A percentile compares a stretch with the other conserved stretches of the same genome.
Evolutionary conservation across 2,888 invertebrate species (phyloP).

Genomic region (Campaea margaritaria): DNA sequence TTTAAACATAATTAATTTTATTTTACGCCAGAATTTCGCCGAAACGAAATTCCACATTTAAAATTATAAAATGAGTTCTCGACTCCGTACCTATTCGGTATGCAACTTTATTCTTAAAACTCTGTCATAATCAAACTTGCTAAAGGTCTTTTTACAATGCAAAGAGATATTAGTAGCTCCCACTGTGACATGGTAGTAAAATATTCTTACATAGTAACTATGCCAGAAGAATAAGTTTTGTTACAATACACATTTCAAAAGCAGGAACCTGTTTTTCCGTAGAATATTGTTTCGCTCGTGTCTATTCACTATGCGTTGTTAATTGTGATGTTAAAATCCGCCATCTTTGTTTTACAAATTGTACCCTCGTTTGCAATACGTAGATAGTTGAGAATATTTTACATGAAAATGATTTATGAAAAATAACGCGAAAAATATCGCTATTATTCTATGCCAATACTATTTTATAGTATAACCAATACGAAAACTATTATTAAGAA

Average conservation of each 20-base stretch:
- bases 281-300: constrained; percentile 70
- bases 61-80: constrained; percentile 3
- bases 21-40: not conserved
- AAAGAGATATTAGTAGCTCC: not conserved
- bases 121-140: not conserved
- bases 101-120: not conserved
- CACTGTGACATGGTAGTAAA: constrained; percentile 16
- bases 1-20: not conserved
- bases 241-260: constrained; percentile 61
- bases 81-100: not conserved
- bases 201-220: constrained; percentile 12
- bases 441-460: too few relatives aligned
- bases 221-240: constrained; percentile 52
- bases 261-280: constrained; percentile 77
- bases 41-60: constrained; percentile 1
- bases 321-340: constrained; percentile 78
- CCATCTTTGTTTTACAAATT: constrained; percentile 79
- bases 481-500: too few relatives aligned
- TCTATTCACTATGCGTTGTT: constrained; percentile 70
- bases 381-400: constrained; percentile 2
- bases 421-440: too few relatives aligned
- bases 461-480: too few relatives aligned
- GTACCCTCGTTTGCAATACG: constrained; percentile 65
- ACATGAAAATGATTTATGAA: constrained; percentile 1
- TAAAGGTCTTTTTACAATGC: not conserved